Evolutionary conservation across 1,140 invertebrate genomes (phyloP), one percentile per base, ranked within the genome.

Genomic region (Mycetomoellerius zeteki): DNA sequence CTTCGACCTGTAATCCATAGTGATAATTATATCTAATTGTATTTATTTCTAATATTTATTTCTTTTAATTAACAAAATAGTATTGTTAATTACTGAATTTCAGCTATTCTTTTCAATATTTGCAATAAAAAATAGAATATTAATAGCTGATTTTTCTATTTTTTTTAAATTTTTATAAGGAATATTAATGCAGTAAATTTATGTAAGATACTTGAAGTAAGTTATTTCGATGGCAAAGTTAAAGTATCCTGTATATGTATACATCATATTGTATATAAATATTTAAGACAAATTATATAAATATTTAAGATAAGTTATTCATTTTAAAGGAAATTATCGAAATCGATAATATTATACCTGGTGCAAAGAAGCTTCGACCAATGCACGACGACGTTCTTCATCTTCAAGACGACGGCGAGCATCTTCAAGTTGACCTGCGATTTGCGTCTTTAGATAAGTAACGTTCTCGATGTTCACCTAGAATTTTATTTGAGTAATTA

Each of bases 361-460:
- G 96, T 99, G 98, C 85, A 99, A 96, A 88, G 96, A 97, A 87
- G 98, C 97, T 94, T 99, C 98, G 92, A 99, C 96, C 91, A 98
- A 96, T 65, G 98, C 97, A 92, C 98, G 98, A 95, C 98, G 98
- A 94, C 98, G 97, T 93, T 99, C 99, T 94, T 99, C 99, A 96
- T 99, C 98, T 95, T 99, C 99, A 88, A 99, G 97, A 93, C 98
- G 97, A 92, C 99, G 98, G 92, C 98, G 97, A 90, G 98, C 97
- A 95, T 99, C 99, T 93, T 99, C 99, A 81, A 99, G 96, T 96
- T 99, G 98, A 90, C 97, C 97, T 85, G 97, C 97, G 52, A 99
- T 95, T 95, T 99, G 98, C 92, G 97, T 97, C 96, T 97, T 99
- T 94, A 98, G 96, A 96, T 99, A 99, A 88, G 97, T 96, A 89